Conservation (phyloP, 2,797 vertebrate genomes). For the Acanthiza pusilla region DNA sequence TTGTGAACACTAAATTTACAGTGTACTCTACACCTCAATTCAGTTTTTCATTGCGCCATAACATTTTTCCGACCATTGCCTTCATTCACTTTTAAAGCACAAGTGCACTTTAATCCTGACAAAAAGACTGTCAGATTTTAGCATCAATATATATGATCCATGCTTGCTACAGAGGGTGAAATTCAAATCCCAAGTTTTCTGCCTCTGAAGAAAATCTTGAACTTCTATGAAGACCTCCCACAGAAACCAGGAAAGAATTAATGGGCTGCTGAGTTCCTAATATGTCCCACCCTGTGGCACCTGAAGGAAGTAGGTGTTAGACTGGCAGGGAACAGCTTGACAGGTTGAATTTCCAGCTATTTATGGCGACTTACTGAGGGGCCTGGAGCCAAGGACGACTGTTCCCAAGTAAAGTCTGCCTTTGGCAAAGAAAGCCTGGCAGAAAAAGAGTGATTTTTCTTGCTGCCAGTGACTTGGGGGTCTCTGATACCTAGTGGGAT, state of each 20-base stretch:
- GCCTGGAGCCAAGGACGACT: background rate
- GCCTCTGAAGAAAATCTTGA: background rate
- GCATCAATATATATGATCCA: background rate
- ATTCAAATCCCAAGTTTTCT: background rate
- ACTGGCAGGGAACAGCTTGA: conserved; percentile 37
- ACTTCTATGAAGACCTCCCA: conserved; percentile 32
- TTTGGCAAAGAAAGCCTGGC: background rate
- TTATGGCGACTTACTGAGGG: conserved; percentile 1
- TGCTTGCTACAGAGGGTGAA: background rate
- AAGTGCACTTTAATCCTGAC: background rate
- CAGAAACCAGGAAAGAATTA: conserved; percentile 55
- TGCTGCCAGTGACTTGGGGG: background rate
- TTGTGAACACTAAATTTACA: background rate
- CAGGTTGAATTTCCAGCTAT: conserved; percentile 39
- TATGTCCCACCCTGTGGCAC: conserved; percentile 26
- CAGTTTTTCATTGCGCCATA: background rate
- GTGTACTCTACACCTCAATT: background rate
- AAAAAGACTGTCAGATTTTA: background rate
- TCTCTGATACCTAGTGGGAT: background rate
- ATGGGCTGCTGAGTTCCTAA: conserved; percentile 56
- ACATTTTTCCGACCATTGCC: background rate
- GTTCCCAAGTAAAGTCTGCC: background rate
- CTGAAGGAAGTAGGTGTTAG: conserved; percentile 45
- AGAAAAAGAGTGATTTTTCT: conserved; percentile 7
- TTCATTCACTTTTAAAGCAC: background rate